Base-by-base conservation (phyloP, 2,113 vertebrate genomes). In the Entosphenus tridentatus region DNA sequence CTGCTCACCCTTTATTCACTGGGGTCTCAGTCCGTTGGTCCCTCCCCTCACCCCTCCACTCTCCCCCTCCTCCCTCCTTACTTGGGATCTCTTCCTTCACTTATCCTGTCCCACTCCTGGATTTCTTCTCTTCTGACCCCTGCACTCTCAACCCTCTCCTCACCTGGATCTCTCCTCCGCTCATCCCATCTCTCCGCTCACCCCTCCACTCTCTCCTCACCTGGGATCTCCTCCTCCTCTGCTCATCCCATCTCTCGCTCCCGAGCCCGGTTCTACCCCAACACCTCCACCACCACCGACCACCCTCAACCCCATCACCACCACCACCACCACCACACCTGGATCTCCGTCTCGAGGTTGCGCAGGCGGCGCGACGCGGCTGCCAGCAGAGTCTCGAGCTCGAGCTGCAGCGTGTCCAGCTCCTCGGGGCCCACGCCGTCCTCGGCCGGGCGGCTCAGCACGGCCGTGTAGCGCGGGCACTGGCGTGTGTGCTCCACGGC, bases 361-460 rank as follows among this genome's bases (percentile, higher is more conserved):
- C 93, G 78, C 14, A 98, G 86, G 57, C 93, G 84, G 58, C 93
- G 84, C 73, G 83, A 96, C 62, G 92, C 93, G 0, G 93, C 93
- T 18, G 92, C 95, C 57, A 98, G 79, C 55, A 98, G 81, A 0
- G 92, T 98, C 79, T 96, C 93, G 73, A 98, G 81, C 76, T 98
- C 93, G 76, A 98, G 82, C 79, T 98, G 93, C 73, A 98, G 79
- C 0, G 93, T 98, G 77, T 98, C 93, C 73, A 98, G 80, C 78
- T 98, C 93, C 76, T 95, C 93, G 3, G 95, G 96, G 67, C 93
- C 93, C 57, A 98, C 93, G 69, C 93, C 93, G 73, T 98, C 93
- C 16, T 98, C 93, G 73, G 95, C 90, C 0, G 92, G 95, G 70
- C 92, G 88, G 71, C 88, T 84, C 68, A 96, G 80, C 73, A 98